phyloP scores from a whole-genome alignment of 2,113 vertebrate genomes.

The Hylia prasina region DNA sequence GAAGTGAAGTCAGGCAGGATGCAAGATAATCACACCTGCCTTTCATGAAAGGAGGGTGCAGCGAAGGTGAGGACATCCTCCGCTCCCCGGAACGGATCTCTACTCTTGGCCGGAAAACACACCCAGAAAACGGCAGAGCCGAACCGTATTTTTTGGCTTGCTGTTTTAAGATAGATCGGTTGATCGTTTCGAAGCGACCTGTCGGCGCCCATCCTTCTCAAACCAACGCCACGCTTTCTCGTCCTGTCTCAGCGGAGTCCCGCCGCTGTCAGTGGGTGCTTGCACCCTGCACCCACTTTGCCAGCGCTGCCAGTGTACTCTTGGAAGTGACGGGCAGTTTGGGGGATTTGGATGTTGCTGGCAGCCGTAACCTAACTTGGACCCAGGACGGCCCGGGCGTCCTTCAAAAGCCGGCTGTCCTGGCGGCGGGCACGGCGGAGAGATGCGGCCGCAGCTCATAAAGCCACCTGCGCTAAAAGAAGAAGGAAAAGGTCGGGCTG shows the following conservation, averaged over 20 bases:
- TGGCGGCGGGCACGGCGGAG: fast-evolving
- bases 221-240: neutral
- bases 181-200: neutral
- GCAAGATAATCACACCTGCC: neutral
- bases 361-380: neutral
- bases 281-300: neutral
- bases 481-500: too few species aligned
- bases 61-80: neutral
- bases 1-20: neutral
- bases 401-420: neutral
- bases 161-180: neutral
- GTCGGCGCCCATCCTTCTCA: neutral
- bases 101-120: neutral
- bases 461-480: fast-evolving
- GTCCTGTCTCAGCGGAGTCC: too few species aligned
- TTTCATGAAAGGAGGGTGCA: neutral
- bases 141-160: fast-evolving
- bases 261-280: fast-evolving
- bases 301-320: fast-evolving
- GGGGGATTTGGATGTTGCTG: fast-evolving
- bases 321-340: neutral
- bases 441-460: neutral
- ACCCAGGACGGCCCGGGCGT: too few species aligned
- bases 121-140: neutral
- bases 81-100: fast-evolving